Evolutionary conservation across 2,888 invertebrate genomes (phyloP).

Genomic region (Palloptera scutellata): DNA sequence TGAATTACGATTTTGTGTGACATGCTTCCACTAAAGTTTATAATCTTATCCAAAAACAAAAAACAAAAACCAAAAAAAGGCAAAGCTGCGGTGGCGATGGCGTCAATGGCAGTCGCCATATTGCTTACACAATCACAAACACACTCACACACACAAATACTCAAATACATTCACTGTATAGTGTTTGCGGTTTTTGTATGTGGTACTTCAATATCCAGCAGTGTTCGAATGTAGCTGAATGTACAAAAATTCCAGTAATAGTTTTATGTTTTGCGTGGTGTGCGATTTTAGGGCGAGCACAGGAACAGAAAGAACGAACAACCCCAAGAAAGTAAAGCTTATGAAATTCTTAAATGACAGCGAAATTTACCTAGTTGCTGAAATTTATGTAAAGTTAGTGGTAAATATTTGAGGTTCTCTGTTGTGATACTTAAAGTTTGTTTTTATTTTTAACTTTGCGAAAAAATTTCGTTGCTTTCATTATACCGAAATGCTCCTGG

Average conservation of each 20-base stretch:
- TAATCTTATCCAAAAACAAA: too few species aligned
- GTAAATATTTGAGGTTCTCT: background rate
- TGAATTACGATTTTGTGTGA: constrained; percentile 30
- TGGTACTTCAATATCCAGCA: too few species aligned
- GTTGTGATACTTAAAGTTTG: too few species aligned
- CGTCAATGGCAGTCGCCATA: background rate
- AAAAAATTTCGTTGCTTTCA: too few species aligned
- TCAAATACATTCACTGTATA: background rate
- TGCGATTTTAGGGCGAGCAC: too few species aligned
- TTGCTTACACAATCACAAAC: background rate
- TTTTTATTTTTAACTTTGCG: too few species aligned
- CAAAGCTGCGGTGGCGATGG: background rate
- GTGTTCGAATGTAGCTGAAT: too few species aligned
- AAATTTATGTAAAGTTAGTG: background rate
- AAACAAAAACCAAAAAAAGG: background rate
- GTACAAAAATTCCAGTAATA: too few species aligned
- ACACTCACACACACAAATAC: background rate
- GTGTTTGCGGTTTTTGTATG: too few species aligned
- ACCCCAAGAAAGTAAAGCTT: constrained; percentile 17
- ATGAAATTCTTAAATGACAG: constrained; percentile 25
- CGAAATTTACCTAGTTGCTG: constrained; percentile 12
- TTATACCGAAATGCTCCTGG: background rate
- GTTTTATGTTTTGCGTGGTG: too few species aligned
- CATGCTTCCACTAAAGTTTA: background rate
- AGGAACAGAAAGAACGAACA: too few species aligned